Base-by-base conservation (phyloP, 92 coral and sea anemone species). In the Epizoanthus scotinus region DNA sequence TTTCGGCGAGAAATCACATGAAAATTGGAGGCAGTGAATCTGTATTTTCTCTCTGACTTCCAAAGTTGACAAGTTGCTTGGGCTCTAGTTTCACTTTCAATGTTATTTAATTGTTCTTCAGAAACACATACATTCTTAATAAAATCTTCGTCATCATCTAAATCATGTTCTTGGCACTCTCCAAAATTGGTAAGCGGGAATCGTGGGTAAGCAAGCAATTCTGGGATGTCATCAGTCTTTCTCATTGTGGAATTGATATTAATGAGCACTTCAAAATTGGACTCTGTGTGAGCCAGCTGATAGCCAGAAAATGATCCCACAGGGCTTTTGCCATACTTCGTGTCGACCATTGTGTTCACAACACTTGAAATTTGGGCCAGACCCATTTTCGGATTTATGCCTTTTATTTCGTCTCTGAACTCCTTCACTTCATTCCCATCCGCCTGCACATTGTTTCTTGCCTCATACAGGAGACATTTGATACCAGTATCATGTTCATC, bases 391-490 rank as follows among this genome's bases (percentile, higher is more conserved):
- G 86, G 86, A 68, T 85, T 87, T 56, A 87, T 85, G 29, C 47
- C 80, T 70, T 54, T 70, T 52, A 91, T 58, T 31, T 60, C 74
- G 67, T 29, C 57, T 52, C 82, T 85, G 42, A 91, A 79, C 63
- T 25, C 49, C 0, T 56, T 20, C 10, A 70, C 84, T 13, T 73
- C 82, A 3, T 54, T 38, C 18, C 28, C 49, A 63, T 87, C 60
- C 12, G 42, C 26, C 25, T 77, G 22, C 9, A 49, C 18, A 17
- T 82, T 75, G 13, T 50, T 73, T 26, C 90, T 55, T 9, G 92
- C 90, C 73, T 92, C 97, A 60, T 84, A 87, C 14, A 88, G 70
- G 1, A 25, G 54, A 73, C 89, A 89, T 58, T 81, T 83, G 10
- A 91, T 64, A 7, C 97, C 89, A 6, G 63, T 6, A 34, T 69